Evolutionary conservation across 2,797 vertebrate species (phyloP).

Genomic region (Lagocephalus sceleratus): DNA sequence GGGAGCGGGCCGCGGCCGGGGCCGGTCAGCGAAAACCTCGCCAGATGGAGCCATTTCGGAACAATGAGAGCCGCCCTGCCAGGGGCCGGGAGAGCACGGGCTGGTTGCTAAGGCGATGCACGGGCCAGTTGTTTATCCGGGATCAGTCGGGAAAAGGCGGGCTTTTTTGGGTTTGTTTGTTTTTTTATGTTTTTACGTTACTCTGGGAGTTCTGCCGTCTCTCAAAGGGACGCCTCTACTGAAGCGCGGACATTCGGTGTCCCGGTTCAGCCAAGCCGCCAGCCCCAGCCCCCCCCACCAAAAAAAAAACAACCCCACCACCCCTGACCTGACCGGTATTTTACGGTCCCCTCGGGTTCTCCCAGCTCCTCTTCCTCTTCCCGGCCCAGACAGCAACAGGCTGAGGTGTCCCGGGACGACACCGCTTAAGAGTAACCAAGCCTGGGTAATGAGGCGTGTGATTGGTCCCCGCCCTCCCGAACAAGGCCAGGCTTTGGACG

Average conservation of each 20-base stretch:
- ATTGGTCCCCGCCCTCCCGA: constrained; percentile 80
- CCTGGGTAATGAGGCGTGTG: constrained; percentile 83
- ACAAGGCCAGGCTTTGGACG: constrained; percentile 72
- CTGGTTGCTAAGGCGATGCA: constrained; percentile 17
- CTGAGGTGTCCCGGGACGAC: constrained; percentile 68
- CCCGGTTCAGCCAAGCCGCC: constrained; percentile 1
- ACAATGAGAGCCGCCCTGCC: constrained; percentile 73
- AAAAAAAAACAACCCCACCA: too few relatives aligned
- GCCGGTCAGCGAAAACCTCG: constrained; percentile 75
- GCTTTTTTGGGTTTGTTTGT: too few relatives aligned
- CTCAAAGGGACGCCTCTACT: too few relatives aligned
- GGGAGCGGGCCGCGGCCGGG: constrained; percentile 51
- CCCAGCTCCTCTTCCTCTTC: constrained; percentile 18
- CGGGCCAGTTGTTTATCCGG: constrained; percentile 16
- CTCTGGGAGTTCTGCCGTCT: neutral
- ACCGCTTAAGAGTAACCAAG: constrained; percentile 76
- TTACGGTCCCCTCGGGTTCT: neutral
- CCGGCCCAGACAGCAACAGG: constrained; percentile 72
- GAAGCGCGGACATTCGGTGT: neutral
- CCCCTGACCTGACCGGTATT: neutral
- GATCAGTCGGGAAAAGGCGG: neutral
- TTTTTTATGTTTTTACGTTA: too few relatives aligned
- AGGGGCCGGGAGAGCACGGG: constrained; percentile 38
- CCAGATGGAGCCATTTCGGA: constrained; percentile 80
- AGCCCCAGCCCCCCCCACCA: too few relatives aligned